Conservation (phyloP, 30 jellyfish, hydroid and myxozoan genomes). For the Phacellophora camtschatica region DNA sequence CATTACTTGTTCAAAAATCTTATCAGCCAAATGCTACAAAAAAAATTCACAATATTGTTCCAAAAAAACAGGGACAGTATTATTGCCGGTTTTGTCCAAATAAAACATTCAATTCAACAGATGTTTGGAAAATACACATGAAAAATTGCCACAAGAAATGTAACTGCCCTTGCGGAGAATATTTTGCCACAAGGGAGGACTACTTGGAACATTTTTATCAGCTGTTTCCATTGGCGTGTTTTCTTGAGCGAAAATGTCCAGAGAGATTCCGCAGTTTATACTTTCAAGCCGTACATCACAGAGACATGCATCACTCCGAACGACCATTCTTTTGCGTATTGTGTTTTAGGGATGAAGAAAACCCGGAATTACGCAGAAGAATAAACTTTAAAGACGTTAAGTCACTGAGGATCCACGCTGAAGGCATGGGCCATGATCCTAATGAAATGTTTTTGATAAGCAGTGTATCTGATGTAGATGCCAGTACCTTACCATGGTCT, state of each 20-base stretch:
- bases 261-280: slow-evolving; percentile 86
- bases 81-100: slow-evolving; percentile 64
- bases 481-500: slow-evolving; percentile 37
- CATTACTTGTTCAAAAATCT: neutral
- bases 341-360: slow-evolving; percentile 32
- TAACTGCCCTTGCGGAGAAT: slow-evolving; percentile 79
- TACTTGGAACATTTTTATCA: slow-evolving; percentile 72
- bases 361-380: neutral
- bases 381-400: slow-evolving; percentile 47
- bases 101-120: slow-evolving; percentile 21
- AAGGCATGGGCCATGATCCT: slow-evolving; percentile 66
- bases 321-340: slow-evolving; percentile 71
- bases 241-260: slow-evolving; percentile 86
- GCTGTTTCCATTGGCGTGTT: slow-evolving; percentile 78
- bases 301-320: slow-evolving; percentile 56
- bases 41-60: too few relatives aligned
- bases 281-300: slow-evolving; percentile 85
- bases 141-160: slow-evolving; percentile 76
- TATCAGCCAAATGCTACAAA: neutral
- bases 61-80: slow-evolving; percentile 10
- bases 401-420: slow-evolving; percentile 68
- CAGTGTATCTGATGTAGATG: slow-evolving; percentile 25
- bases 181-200: slow-evolving; percentile 69
- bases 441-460: slow-evolving; percentile 62
- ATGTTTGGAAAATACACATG: slow-evolving; percentile 72